Evolutionary conservation across 2,797 vertebrate species (phyloP).

Genomic region (Lates japonicus): DNA sequence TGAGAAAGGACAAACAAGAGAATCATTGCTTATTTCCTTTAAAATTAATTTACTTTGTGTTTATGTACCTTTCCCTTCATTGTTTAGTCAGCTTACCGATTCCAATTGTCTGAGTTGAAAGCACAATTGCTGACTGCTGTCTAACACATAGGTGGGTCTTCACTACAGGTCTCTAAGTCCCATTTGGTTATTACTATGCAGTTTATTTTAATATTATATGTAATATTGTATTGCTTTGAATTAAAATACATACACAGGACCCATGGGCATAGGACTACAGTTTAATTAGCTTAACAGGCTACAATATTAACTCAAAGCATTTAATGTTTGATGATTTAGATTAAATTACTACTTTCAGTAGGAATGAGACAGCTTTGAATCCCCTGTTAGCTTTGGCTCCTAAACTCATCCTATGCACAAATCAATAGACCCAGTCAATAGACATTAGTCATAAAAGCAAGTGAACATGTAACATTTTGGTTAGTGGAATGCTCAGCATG

Average conservation of each 20-base stretch:
- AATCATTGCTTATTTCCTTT: conserved; percentile 11
- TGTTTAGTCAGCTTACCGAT: conserved; percentile 4
- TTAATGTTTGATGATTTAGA: neutral
- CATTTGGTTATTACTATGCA: neutral
- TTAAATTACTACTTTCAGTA: neutral
- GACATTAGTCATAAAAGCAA: conserved; percentile 30
- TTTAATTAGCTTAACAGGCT: neutral
- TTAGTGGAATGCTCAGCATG: neutral
- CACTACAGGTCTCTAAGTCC: neutral
- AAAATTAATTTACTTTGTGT: neutral
- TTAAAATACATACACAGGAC: neutral
- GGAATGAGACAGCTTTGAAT: conserved; percentile 11
- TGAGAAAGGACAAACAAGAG: neutral
- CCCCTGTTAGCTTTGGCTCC: conserved; percentile 9
- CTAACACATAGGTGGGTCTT: neutral
- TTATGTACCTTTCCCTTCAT: neutral
- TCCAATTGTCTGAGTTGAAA: neutral
- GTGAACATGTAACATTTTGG: conserved; percentile 18
- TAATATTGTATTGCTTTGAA: too few relatives aligned
- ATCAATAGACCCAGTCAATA: conserved; percentile 39
- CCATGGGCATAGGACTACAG: neutral
- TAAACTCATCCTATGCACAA: conserved; percentile 1
- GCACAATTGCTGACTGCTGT: neutral
- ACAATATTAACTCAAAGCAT: neutral
- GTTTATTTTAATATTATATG: neutral